phyloP scores from a whole-genome alignment of 2,113 vertebrate genomes.

The Psammodynastes pulverulentus region DNA sequence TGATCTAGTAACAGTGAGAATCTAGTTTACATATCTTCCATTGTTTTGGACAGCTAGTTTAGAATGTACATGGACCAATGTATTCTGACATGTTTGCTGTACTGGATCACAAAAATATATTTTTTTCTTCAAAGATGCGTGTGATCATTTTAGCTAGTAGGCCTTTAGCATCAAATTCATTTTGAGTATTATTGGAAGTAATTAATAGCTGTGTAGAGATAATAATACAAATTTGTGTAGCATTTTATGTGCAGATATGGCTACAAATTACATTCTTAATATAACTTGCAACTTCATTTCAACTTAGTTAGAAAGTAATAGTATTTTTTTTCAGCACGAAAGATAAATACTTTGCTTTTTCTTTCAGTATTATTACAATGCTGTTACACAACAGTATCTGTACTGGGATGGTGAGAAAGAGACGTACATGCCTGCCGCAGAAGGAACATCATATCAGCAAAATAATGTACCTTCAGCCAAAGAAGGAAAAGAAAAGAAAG shows the following conservation, averaged over 20 bases:
- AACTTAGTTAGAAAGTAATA: not conserved
- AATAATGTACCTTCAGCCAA: constrained; percentile 64
- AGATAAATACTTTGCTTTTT: not conserved
- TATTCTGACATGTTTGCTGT: not conserved
- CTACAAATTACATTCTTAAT: not conserved
- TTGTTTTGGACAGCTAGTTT: not conserved
- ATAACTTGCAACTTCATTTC: not conserved
- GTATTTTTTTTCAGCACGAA: not conserved
- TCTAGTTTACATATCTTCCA: not conserved
- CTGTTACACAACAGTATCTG: constrained; percentile 94
- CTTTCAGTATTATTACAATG: constrained; percentile 94
- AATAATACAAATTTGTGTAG: not conserved
- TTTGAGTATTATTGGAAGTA: not conserved
- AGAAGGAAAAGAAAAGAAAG: constrained; percentile 92
- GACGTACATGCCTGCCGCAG: constrained; percentile 84
- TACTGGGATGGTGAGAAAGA: constrained; percentile 98
- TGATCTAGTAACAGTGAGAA: not conserved
- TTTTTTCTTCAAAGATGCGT: not conserved
- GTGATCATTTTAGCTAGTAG: not conserved
- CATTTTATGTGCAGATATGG: not conserved
- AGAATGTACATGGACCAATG: not conserved
- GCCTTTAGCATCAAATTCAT: not conserved
- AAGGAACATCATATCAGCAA: constrained; percentile 70
- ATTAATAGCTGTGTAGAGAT: not conserved
- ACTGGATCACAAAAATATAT: not conserved